Evolutionary conservation across 2,113 vertebrate genomes (phyloP), one percentile per base, ranked within the genome.

Genomic region (Romanogobio albipinnatus): DNA sequence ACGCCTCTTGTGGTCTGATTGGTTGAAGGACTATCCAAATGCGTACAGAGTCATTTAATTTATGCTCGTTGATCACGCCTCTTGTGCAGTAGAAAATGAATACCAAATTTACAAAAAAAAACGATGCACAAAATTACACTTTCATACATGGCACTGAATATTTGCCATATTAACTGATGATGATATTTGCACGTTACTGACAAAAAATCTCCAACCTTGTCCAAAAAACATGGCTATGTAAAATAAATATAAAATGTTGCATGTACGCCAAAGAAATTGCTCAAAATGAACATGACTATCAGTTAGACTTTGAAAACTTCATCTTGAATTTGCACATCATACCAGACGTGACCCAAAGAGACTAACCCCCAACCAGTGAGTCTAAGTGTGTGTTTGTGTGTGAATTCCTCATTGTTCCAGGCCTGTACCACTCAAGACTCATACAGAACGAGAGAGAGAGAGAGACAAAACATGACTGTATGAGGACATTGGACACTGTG

Each of bases 401-500:
- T 87, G 59, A 85, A 85, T 82, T 71, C 64, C 4, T 82, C 64
- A 71, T 82, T 82, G 81, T 82, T 56, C 51, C 17, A 39, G 64
- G 82, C 77, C 90, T 86, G 71, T 39, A 10, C 26, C 62, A 45
- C 66, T 86, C 74, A 51, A 82, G 26, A 75, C 81, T 87, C 82
- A 84, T 86, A 58, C 51, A 75, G 70, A 82, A 24, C 0, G 45
- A 66, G 51, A 76, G 10, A 71, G n/a, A 74, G 53, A 29, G 49
- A 76, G 53, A 26, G 47, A 92, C 92, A 92, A 93, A 93, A 82
- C 88, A 89, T 88, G 88, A 85, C 66, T 89, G 90, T 91, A 92
- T 92, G 92, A 81, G 75, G 89, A 91, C 89, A 93, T 90, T 89
- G 89, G 90, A 92, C 92, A 92, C 90, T 89, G 91, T 90, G 88